These are phyloP conservation scores for Hippocampus abdominalis DNA, from an alignment of 2,113 vertebrate species.

Conservation along the genomic window DNA sequence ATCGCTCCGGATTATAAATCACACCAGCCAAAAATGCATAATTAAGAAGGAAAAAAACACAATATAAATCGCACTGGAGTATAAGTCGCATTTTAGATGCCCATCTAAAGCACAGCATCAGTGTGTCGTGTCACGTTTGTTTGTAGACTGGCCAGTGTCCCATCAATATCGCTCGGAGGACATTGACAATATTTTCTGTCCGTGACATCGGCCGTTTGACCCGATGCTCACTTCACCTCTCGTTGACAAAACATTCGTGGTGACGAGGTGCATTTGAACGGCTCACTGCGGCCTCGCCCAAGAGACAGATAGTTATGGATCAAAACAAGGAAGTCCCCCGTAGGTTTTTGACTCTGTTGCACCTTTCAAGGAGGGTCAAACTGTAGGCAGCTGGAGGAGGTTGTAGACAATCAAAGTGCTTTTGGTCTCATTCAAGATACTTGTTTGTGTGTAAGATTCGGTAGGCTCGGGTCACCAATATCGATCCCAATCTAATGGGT, in stretches of 20 bases:
- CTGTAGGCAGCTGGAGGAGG: not conserved
- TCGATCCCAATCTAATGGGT: too few relatives aligned
- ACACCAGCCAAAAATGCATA: too few relatives aligned
- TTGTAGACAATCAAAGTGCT: not conserved
- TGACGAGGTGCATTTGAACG: constrained; percentile 57
- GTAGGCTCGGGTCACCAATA: too few relatives aligned
- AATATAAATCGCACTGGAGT: too few relatives aligned
- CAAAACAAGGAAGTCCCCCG: constrained; percentile 21
- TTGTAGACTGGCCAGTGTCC: constrained; percentile 25
- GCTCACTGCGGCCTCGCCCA: constrained; percentile 29
- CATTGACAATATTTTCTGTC: constrained; percentile 44
- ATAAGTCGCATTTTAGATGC: too few relatives aligned
- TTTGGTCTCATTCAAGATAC: not conserved
- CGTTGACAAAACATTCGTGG: constrained; percentile 43
- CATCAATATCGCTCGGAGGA: not conserved
- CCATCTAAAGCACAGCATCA: not conserved
- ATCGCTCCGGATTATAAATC: too few relatives aligned
- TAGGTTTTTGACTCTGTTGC: not conserved
- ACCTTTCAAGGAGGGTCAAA: not conserved
- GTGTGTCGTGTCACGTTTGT: constrained; percentile 3
- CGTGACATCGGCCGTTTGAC: constrained; percentile 46
- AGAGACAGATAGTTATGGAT: constrained; percentile 7
- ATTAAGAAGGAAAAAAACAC: too few relatives aligned
- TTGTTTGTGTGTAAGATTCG: not conserved
- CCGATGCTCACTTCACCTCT: constrained; percentile 40